phyloP scores from a whole-genome alignment of 1,140 invertebrate genomes.

The Anthonomus grandis region DNA sequence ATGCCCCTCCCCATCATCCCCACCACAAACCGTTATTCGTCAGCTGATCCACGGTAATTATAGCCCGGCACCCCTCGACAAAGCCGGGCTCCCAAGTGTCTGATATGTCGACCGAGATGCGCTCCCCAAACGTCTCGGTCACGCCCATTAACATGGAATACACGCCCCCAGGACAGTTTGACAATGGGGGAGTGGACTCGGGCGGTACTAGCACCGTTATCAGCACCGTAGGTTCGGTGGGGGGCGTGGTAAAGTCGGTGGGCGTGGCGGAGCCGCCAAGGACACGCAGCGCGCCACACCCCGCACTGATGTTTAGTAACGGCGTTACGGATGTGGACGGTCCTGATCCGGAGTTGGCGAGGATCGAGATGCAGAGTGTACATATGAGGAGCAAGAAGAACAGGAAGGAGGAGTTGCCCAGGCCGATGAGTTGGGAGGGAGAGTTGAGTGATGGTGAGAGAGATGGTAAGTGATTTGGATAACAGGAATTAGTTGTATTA shows the following conservation, averaged over 20 bases:
- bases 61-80: conserved; percentile 15
- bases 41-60: conserved; percentile 36
- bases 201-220: conserved; percentile 16
- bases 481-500: too few species aligned
- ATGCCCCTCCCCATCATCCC: conserved; percentile 21
- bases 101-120: conserved; percentile 46
- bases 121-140: conserved; percentile 48
- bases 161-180: conserved; percentile 25
- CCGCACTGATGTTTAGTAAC: conserved; percentile 23
- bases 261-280: conserved; percentile 32
- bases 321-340: conserved; percentile 36
- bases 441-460: conserved; percentile 74
- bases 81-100: conserved; percentile 12
- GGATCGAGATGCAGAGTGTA: conserved; percentile 46
- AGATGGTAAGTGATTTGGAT: conserved; percentile 42
- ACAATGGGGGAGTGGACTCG: conserved; percentile 22
- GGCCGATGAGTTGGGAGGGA: conserved; percentile 91
- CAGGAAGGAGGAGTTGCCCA: conserved; percentile 39
- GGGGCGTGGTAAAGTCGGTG: conserved; percentile 18
- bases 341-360: conserved; percentile 46
- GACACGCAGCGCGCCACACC: conserved; percentile 35
- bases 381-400: conserved; percentile 44
- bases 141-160: conserved; percentile 48
- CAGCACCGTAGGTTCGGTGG: conserved; percentile 7
- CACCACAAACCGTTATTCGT: conserved; percentile 15